These are phyloP conservation scores for Limnodromus scolopaceus DNA, from an alignment of 2,797 vertebrate genomes.

Conservation along the genomic window DNA sequence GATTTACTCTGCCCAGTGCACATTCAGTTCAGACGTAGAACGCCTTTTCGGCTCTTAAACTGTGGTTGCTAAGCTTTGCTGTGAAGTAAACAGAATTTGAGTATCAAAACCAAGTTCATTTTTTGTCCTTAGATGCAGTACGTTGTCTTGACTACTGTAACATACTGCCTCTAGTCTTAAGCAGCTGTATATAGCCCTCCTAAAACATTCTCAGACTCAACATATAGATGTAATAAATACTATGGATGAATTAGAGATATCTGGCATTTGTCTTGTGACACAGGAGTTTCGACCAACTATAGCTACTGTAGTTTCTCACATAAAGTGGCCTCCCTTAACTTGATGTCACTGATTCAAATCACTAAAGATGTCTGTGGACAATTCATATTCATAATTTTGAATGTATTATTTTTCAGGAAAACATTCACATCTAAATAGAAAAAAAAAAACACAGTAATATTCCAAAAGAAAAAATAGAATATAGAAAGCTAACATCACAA, in stretches of 20 bases:
- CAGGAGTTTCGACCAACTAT: rapidly evolving
- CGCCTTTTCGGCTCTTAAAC: background rate
- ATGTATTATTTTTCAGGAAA: background rate
- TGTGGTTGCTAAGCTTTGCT: background rate
- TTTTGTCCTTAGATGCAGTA: background rate
- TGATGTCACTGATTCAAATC: background rate
- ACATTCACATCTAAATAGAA: background rate
- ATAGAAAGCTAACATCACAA: background rate
- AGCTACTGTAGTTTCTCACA: background rate
- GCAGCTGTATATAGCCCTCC: background rate
- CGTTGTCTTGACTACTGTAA: background rate
- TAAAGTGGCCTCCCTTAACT: background rate
- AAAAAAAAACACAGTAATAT: background rate
- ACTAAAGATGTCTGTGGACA: background rate
- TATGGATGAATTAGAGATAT: background rate
- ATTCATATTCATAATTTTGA: background rate
- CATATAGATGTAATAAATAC: background rate
- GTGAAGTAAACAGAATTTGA: background rate
- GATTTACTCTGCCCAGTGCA: background rate
- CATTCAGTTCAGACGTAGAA: background rate
- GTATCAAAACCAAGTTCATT: background rate
- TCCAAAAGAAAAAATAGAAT: background rate
- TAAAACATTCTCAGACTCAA: background rate
- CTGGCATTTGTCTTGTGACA: background rate
- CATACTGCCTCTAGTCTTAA: background rate